Evolutionary conservation across 2,113 vertebrate genomes (phyloP).

Genomic region (Columba livia): DNA sequence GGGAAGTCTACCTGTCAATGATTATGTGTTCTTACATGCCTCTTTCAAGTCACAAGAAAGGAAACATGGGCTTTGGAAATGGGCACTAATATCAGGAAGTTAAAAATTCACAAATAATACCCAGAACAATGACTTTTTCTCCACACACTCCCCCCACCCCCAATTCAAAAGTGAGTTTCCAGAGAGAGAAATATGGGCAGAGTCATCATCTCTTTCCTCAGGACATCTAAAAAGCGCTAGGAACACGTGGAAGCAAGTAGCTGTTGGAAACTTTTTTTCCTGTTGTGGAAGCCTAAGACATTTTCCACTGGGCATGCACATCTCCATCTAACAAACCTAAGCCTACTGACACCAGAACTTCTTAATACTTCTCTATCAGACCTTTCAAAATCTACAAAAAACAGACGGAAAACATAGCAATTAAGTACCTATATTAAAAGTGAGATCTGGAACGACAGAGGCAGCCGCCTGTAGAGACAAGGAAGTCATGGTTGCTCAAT

Average conservation of each 20-base stretch:
- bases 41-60: background rate
- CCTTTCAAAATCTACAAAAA: background rate
- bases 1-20: background rate
- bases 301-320: background rate
- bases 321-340: background rate
- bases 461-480: background rate
- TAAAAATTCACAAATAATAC: background rate
- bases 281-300: background rate
- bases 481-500: background rate
- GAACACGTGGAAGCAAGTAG: background rate
- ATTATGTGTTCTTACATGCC: background rate
- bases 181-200: fast-evolving
- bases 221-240: background rate
- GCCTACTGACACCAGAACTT: background rate
- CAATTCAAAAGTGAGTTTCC: background rate
- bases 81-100: background rate
- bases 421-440: background rate
- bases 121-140: background rate
- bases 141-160: too few relatives aligned
- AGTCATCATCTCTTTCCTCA: background rate
- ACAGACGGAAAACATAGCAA: background rate
- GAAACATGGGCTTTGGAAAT: background rate
- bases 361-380: background rate
- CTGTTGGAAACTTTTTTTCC: background rate
- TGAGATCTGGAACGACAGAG: background rate